Conservation (phyloP, 30 jellyfish, hydroid and myxozoan species). For the Aurelia coerulea region DNA sequence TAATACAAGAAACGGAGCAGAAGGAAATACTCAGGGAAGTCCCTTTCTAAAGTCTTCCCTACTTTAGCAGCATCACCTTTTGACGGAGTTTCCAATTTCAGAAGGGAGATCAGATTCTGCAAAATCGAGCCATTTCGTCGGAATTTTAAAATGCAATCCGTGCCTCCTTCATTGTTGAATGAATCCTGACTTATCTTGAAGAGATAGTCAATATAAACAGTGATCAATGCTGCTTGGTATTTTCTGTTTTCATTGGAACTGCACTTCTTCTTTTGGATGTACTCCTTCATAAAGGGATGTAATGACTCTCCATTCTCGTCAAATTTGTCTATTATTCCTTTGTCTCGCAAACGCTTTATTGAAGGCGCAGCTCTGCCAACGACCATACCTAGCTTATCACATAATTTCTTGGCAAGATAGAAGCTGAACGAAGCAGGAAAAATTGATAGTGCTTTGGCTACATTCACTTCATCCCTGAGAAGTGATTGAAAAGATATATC, state of each 20-base stretch:
- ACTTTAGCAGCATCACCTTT: not conserved
- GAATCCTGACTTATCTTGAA: not conserved
- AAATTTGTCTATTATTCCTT: not conserved
- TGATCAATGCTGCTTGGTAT: not conserved
- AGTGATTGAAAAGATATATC: not conserved
- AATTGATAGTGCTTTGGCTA: not conserved
- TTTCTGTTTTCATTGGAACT: not conserved
- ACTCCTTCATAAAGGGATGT: conserved; percentile 1
- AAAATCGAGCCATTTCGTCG: not conserved
- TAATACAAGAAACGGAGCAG: not conserved
- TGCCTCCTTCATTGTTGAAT: not conserved
- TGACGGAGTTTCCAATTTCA: not conserved
- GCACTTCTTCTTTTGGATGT: not conserved
- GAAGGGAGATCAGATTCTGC: not conserved
- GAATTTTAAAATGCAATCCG: not conserved
- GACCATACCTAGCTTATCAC: not conserved
- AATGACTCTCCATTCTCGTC: not conserved
- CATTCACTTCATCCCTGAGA: not conserved
- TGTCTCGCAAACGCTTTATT: not conserved
- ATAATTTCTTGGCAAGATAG: not conserved
- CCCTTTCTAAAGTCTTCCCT: not conserved
- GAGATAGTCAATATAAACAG: not conserved
- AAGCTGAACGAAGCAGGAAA: not conserved
- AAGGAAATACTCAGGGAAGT: not conserved
- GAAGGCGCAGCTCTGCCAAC: not conserved